Conservation (phyloP, 2,797 vertebrate species). For the Gymnothorax javanicus region DNA sequence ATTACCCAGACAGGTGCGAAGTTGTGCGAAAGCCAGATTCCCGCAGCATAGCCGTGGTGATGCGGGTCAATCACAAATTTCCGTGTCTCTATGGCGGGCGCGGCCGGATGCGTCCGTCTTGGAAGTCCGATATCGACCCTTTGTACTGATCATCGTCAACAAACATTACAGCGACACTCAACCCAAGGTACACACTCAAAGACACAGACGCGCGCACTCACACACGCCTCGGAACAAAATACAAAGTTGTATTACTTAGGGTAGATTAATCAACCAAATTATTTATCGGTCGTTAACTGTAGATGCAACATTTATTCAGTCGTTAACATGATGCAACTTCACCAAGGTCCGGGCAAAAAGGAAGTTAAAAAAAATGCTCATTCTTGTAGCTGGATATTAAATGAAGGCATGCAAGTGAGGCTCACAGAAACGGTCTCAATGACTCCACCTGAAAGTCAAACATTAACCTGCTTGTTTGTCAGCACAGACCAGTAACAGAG, state of each 20-base stretch:
- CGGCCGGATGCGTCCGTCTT: slow-evolving; percentile 59
- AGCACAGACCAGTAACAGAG: neutral
- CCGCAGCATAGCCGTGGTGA: slow-evolving; percentile 71
- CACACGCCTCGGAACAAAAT: neutral
- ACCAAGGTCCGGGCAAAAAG: neutral
- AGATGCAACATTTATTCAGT: neutral
- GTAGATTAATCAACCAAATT: neutral
- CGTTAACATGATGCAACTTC: neutral
- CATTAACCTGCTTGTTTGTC: neutral
- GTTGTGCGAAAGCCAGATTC: slow-evolving; percentile 72
- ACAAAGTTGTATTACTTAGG: neutral
- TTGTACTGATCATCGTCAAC: slow-evolving; percentile 57
- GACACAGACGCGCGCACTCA: neutral
- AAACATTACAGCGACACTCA: neutral
- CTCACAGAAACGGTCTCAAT: neutral
- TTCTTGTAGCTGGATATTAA: neutral
- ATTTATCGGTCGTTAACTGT: neutral
- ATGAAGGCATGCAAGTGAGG: neutral
- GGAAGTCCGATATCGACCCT: slow-evolving; percentile 69
- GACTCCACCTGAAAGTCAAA: neutral
- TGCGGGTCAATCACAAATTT: slow-evolving; percentile 75
- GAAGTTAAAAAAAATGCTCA: no score
- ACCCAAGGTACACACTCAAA: neutral
- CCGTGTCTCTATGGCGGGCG: slow-evolving; percentile 71
- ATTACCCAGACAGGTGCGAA: slow-evolving; percentile 79